A percentile compares a stretch with the other conserved stretches of the same genome.
Conservation (phyloP, 2,113 vertebrate species). For the Balaeniceps rex region DNA sequence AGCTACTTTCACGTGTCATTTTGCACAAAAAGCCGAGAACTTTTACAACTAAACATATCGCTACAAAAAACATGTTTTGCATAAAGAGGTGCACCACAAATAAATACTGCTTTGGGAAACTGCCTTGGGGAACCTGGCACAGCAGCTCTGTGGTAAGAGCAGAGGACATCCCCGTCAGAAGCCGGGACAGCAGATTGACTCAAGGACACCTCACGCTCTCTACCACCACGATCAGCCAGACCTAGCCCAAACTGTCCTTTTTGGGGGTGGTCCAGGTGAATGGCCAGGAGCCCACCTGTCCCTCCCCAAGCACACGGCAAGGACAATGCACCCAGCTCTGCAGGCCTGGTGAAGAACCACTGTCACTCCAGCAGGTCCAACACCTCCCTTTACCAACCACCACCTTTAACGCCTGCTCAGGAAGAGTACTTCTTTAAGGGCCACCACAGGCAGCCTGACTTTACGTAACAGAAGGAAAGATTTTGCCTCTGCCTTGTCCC, state of each 20-base stretch:
- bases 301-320: rapidly evolving
- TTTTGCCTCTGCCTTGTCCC: not conserved
- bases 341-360: not conserved
- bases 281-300: not conserved
- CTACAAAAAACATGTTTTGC: not conserved
- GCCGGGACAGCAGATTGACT: rapidly evolving
- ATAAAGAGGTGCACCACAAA: not conserved
- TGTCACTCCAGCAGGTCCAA: not conserved
- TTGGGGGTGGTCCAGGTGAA: too few relatives aligned
- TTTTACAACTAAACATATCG: not conserved
- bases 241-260: not conserved
- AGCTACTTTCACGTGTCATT: not conserved
- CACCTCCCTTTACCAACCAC: not conserved
- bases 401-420: not conserved
- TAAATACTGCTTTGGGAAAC: not conserved
- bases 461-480: not conserved
- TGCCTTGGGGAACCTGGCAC: not conserved
- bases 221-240: not conserved
- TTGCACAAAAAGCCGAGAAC: not conserved
- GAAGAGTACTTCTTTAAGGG: not conserved
- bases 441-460: not conserved
- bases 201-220: not conserved
- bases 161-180: not conserved
- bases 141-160: not conserved
- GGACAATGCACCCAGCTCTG: not conserved